Conservation (phyloP, 2,797 vertebrate genomes). For the Holocentrus rufus region DNA sequence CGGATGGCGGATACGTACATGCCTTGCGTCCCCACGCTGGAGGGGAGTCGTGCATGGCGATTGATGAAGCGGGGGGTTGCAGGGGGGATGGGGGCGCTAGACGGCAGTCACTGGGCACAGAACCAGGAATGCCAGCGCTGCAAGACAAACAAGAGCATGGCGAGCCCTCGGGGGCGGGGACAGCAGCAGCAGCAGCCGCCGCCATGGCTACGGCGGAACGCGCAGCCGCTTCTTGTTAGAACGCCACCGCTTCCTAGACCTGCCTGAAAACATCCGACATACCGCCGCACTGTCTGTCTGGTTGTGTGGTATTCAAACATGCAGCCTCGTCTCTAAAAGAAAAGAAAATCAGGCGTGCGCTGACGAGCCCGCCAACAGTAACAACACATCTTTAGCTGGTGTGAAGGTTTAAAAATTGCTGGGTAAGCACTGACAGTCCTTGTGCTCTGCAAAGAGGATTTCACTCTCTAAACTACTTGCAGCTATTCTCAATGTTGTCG, state of each 20-base stretch:
- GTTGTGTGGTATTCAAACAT: slow-evolving; percentile 29
- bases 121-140: slow-evolving; percentile 83
- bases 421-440: slow-evolving; percentile 64
- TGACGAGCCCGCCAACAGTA: no score
- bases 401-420: slow-evolving; percentile 62
- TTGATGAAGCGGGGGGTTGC: slow-evolving; percentile 34
- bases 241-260: slow-evolving; percentile 29
- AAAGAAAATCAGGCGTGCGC: no score
- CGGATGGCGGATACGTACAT: slow-evolving; percentile 43
- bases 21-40: slow-evolving; percentile 44
- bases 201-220: slow-evolving; percentile 48
- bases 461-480: slow-evolving; percentile 69
- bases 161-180: slow-evolving; percentile 70
- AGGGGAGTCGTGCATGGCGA: slow-evolving; percentile 28
- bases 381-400: slow-evolving; percentile 20
- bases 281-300: slow-evolving; percentile 5
- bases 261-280: slow-evolving; percentile 30
- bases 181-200: slow-evolving; percentile 63
- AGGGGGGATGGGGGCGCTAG: slow-evolving; percentile 62
- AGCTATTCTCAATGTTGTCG: slow-evolving; percentile 73
- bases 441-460: slow-evolving; percentile 75
- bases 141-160: slow-evolving; percentile 79
- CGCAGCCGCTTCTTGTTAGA: slow-evolving; percentile 36
- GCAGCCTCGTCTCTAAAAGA: slow-evolving; percentile 22
- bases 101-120: slow-evolving; percentile 78